A percentile compares a stretch with the other conserved stretches of the same genome.
These are phyloP conservation scores for Pyrrhia umbra DNA, from an alignment of 2,888 invertebrate species.

Conservation along the genomic window DNA sequence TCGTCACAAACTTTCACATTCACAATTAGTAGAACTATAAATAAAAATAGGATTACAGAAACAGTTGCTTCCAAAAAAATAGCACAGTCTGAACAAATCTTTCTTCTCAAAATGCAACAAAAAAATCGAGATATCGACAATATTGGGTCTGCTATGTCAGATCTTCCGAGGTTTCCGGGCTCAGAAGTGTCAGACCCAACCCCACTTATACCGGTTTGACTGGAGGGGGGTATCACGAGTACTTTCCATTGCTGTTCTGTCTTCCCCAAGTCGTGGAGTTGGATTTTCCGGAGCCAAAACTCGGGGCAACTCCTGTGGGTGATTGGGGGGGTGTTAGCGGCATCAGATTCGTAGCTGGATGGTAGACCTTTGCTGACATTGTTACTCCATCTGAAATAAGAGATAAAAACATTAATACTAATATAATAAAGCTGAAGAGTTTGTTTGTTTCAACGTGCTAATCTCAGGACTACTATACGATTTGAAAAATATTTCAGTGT, in stretches of 20 bases:
- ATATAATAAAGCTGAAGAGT: no score
- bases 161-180: slow-evolving; percentile 25
- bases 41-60: neutral
- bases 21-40: neutral
- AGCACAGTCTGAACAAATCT: slow-evolving; percentile 27
- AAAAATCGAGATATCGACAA: slow-evolving; percentile 27
- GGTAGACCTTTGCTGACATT: slow-evolving; percentile 83
- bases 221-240: slow-evolving; percentile 67
- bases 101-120: slow-evolving; percentile 12
- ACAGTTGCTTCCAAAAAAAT: slow-evolving; percentile 27
- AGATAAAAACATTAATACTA: neutral
- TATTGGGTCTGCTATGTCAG: slow-evolving; percentile 23
- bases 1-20: neutral
- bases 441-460: no score
- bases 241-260: slow-evolving; percentile 81
- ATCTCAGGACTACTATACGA: no score
- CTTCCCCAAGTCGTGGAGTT: slow-evolving; percentile 70
- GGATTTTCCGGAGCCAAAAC: slow-evolving; percentile 68
- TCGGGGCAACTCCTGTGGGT: slow-evolving; percentile 74
- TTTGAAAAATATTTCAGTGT: no score
- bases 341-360: slow-evolving; percentile 85
- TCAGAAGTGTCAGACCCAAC: slow-evolving; percentile 28
- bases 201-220: slow-evolving; percentile 24
- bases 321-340: slow-evolving; percentile 79
- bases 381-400: slow-evolving; percentile 76